Evolutionary conservation across 2,797 vertebrate species (phyloP), one percentile per base, ranked within the genome.

Genomic region (Molossus alvarezi): DNA sequence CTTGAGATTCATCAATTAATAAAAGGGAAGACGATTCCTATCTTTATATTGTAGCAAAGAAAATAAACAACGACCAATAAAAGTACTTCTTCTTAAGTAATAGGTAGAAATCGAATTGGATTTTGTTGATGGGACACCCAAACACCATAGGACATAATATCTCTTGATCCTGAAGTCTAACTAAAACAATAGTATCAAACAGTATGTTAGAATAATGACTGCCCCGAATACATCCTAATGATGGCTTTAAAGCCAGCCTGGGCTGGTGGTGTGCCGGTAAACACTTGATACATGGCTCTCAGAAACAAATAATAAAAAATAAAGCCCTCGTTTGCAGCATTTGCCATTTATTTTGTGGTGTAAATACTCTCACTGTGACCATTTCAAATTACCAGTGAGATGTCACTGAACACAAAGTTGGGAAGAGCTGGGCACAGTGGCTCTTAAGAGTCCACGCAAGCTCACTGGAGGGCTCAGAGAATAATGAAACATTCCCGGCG

Each of bases 281-380:
- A 81, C 15, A 48, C 7, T 88, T 77, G 62, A 72, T 29, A 90
- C 51, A 4, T 5, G 1, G n/a, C 13, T 83, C 12, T 60, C 33
- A 71, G 53, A 85, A 69, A 60, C 58, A 51, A 83, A 76, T 58
- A 80, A 58, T 51, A 84, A 88, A 84, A 84, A 80, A 11, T 37
- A 48, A 51, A 72, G 25, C 23, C 37, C 18, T 80, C 27, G 51
- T 67, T 75, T 62, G n/a, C 73, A 85, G 37, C 20, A 65, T 64
- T 80, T 77, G 57, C 25, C 41, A 3, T 71, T 45, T 76, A 91
- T 90, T 91, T 27, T 77, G 33, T 88, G 53, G 55, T 75, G 11
- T 27, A 67, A 65, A 58, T 72, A 69, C 18, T 86, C 48, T 55
- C 23, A 64, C 55, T 62, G n/a, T 60, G 88, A n/a, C n/a, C 17